These are phyloP conservation scores for Ailuropoda melanoleuca DNA, from an alignment of 2,113 vertebrate genomes.

Conservation along the genomic window DNA sequence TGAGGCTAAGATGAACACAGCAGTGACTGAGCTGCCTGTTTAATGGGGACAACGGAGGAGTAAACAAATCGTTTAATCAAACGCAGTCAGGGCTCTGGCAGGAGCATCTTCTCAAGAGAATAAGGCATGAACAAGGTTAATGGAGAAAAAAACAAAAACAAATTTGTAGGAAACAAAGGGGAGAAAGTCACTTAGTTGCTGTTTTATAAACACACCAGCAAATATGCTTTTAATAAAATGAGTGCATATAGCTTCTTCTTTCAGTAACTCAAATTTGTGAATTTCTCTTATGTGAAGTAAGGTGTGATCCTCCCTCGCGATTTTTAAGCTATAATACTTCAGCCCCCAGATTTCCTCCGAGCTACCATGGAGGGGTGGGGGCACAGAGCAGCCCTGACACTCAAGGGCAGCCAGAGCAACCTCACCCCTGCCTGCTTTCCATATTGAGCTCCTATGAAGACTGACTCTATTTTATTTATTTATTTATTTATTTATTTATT, in stretches of 20 bases:
- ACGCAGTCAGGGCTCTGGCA: not conserved
- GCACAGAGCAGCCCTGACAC: not conserved
- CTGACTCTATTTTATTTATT: not conserved
- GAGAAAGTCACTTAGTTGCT: not conserved
- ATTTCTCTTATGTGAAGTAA: not conserved
- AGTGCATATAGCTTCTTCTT: not conserved
- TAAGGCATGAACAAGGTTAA: not conserved
- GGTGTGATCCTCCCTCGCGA: not conserved
- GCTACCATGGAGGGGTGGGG: not conserved
- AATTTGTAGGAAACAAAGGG: not conserved
- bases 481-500: too few species aligned
- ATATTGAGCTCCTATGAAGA: not conserved
- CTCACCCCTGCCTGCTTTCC: not conserved
- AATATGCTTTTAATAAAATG: slow-evolving; percentile 18
- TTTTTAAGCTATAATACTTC: not conserved
- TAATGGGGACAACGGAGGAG: not conserved
- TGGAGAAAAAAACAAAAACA: not conserved
- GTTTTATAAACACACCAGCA: slow-evolving; percentile 36
- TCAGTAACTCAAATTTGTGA: not conserved
- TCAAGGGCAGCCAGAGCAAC: not conserved
- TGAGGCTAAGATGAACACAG: not conserved
- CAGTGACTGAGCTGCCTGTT: not conserved
- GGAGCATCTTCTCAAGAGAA: not conserved
- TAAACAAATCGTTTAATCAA: not conserved
- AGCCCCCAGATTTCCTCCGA: not conserved